phyloP scores from a whole-genome alignment of 2,888 invertebrate genomes.

The Drosophila emarginata region DNA sequence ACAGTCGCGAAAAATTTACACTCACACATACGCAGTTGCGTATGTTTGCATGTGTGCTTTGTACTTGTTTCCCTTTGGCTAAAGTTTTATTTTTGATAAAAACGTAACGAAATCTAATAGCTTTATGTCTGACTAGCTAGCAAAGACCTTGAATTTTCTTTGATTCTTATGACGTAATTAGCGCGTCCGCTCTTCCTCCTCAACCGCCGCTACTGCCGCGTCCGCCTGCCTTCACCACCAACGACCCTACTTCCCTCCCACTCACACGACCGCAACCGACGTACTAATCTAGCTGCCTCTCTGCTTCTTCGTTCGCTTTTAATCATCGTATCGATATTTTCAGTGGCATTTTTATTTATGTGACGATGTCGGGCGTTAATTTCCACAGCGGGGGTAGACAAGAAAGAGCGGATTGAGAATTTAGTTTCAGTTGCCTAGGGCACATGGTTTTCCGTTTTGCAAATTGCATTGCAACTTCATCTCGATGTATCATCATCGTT shows the following conservation, averaged over 20 bases:
- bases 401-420: not conserved
- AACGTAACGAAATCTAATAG: constrained; percentile 76
- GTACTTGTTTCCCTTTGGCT: constrained; percentile 38
- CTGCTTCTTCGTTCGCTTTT: constrained; percentile 64
- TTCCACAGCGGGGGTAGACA: constrained; percentile 27
- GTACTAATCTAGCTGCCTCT: constrained; percentile 69
- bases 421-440: not conserved
- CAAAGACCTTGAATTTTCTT: constrained; percentile 81
- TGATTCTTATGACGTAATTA: constrained; percentile 82
- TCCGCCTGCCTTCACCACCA: constrained; percentile 2
- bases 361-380: constrained; percentile 64
- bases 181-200: constrained; percentile 62
- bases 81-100: constrained; percentile 70
- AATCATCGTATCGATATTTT: constrained; percentile 75
- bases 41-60: constrained; percentile 25
- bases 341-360: constrained; percentile 64
- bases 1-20: constrained; percentile 63
- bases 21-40: constrained; percentile 29
- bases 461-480: constrained; percentile 34
- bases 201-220: not conserved
- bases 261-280: constrained; percentile 56
- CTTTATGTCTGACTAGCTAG: constrained; percentile 52
- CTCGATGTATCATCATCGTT: constrained; percentile 26
- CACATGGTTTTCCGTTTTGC: constrained; percentile 37
- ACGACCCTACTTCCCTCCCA: constrained; percentile 42